Conservation (phyloP, 2,888 invertebrate species). For the Oscheius myriophilus region DNA sequence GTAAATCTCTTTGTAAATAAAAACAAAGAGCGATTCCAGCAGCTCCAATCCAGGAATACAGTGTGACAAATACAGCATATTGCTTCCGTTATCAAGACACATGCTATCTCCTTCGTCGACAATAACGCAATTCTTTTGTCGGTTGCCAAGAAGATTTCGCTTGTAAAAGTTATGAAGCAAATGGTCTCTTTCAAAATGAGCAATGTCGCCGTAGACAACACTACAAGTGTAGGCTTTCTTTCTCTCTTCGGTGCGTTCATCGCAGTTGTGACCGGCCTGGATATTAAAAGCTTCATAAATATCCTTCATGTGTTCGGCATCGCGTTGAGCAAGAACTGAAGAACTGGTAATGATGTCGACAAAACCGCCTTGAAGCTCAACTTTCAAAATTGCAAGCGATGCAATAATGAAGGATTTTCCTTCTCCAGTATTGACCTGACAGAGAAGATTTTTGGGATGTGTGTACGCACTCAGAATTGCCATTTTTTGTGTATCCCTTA, state of each 20-base stretch:
- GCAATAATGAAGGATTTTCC: constrained; percentile 71
- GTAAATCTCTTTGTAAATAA: constrained; percentile 70
- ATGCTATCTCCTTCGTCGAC: constrained; percentile 73
- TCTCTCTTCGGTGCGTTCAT: constrained; percentile 51
- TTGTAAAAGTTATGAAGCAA: constrained; percentile 69
- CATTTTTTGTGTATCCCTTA: constrained; percentile 34
- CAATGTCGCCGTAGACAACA: constrained; percentile 70
- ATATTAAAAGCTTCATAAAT: constrained; percentile 57
- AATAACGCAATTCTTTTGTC: constrained; percentile 67
- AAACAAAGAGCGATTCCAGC: constrained; percentile 69
- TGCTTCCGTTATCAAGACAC: constrained; percentile 72
- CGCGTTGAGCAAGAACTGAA: constrained; percentile 68
- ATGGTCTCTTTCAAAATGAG: constrained; percentile 70
- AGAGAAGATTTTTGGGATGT: constrained; percentile 46
- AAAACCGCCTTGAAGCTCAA: background rate
- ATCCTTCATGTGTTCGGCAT: constrained; percentile 60
- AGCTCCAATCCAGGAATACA: constrained; percentile 70
- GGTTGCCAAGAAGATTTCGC: constrained; percentile 64
- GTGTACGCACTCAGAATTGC: constrained; percentile 24
- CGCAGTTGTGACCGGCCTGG: constrained; percentile 65
- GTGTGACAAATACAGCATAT: constrained; percentile 71
- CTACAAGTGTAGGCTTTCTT: constrained; percentile 64
- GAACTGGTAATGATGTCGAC: constrained; percentile 71
- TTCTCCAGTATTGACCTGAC: constrained; percentile 72
- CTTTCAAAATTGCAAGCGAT: constrained; percentile 66